These are phyloP conservation scores for Habroteleia sp. DNA, from an alignment of 2,888 invertebrate species.

Conservation along the genomic window DNA sequence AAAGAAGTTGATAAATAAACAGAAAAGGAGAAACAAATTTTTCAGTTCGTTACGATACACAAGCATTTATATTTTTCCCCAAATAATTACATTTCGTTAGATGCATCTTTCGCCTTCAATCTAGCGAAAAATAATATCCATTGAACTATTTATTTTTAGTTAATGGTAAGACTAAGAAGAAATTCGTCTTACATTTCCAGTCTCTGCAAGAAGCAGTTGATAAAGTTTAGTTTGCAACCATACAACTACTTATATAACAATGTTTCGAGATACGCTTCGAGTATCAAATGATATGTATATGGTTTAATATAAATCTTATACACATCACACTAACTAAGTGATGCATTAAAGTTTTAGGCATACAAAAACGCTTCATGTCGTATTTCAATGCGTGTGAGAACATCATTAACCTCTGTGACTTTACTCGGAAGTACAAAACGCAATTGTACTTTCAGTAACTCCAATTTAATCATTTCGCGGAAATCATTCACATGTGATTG, in stretches of 20 bases:
- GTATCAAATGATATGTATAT: slow-evolving; percentile 41
- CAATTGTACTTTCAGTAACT: slow-evolving; percentile 15
- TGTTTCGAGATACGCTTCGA: slow-evolving; percentile 7
- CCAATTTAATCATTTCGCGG: slow-evolving; percentile 17
- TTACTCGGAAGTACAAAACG: slow-evolving; percentile 17
- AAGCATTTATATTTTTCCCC: too few species aligned
- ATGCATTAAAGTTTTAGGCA: slow-evolving; percentile 49
- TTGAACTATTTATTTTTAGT: slow-evolving; percentile 23
- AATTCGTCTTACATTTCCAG: slow-evolving; percentile 28
- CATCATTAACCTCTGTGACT: background rate
- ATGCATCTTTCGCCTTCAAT: background rate
- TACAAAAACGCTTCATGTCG: slow-evolving; percentile 19
- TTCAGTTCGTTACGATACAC: too few species aligned
- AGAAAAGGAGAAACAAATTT: too few species aligned
- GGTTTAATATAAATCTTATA: too few species aligned
- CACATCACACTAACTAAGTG: too few species aligned
- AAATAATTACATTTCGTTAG: slow-evolving; percentile 3
- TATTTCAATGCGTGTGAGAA: slow-evolving; percentile 34
- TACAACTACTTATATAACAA: slow-evolving; percentile 22
- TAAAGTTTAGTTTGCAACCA: slow-evolving; percentile 25
- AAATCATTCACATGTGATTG: slow-evolving; percentile 27
- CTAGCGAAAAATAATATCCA: slow-evolving; percentile 30
- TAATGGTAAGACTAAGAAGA: slow-evolving; percentile 7
- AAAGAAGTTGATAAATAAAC: too few species aligned
- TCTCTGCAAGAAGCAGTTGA: slow-evolving; percentile 31